A percentile compares a stretch with the other conserved stretches of the same genome.
phyloP scores from a whole-genome alignment of 2,888 invertebrate genomes.

The Xestia rhomboidea region DNA sequence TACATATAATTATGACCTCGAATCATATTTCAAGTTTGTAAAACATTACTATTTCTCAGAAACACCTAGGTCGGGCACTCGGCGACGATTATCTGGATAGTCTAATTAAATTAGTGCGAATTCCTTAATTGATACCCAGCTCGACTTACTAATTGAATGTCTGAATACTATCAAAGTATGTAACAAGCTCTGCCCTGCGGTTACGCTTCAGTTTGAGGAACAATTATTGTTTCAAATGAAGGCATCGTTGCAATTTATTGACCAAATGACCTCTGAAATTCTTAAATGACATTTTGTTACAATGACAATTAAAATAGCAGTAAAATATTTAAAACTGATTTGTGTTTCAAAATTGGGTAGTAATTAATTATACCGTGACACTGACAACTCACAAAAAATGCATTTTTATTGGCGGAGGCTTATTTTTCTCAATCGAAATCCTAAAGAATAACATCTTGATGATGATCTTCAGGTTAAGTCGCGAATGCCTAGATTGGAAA shows the following conservation, averaged over 20 bases:
- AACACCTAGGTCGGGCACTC: neutral
- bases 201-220: neutral
- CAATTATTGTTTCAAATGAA: neutral
- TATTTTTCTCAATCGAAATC: neutral
- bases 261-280: neutral
- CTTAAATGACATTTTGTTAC: neutral
- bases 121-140: slow-evolving; percentile 37
- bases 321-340: neutral
- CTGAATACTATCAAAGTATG: slow-evolving; percentile 28
- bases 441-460: neutral
- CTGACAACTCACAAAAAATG: neutral
- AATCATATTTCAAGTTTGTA: neutral
- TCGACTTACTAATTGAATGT: slow-evolving; percentile 51
- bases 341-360: neutral
- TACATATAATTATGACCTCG: neutral
- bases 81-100: slow-evolving; percentile 10
- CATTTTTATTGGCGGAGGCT: neutral
- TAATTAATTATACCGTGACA: neutral
- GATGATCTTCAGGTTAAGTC: neutral
- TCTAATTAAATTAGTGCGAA: slow-evolving; percentile 36
- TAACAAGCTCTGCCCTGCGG: slow-evolving; percentile 29
- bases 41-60: slow-evolving; percentile 12
- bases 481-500: too few relatives aligned
- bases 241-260: neutral
- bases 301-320: neutral